Evolutionary conservation across 1,140 invertebrate genomes (phyloP).

Genomic region (Hirudo medicinalis): DNA sequence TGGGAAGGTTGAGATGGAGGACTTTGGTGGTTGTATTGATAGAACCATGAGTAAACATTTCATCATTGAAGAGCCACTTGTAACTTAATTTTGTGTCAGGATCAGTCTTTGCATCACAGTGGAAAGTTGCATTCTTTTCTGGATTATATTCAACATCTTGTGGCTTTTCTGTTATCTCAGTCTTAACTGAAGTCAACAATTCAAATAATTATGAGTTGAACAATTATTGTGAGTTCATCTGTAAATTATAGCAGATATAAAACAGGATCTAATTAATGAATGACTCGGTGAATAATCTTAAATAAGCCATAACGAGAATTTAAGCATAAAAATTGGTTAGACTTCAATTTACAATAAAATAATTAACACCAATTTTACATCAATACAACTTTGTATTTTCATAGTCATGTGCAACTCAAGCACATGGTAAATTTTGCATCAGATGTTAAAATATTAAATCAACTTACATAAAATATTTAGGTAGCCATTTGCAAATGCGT

Average conservation of each 20-base stretch:
- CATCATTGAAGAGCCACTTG: background rate
- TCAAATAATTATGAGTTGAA: conserved; percentile 1
- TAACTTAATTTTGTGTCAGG: background rate
- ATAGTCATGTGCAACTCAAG: too few species aligned
- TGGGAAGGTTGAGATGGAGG: background rate
- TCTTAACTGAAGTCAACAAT: background rate
- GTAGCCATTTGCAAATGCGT: conserved; percentile 93
- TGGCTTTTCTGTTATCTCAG: conserved; percentile 9
- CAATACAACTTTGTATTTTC: too few species aligned
- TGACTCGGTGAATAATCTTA: too few species aligned
- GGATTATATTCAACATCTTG: conserved; percentile 2
- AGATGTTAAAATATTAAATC: background rate
- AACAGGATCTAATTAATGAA: too few species aligned
- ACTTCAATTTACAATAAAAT: too few species aligned
- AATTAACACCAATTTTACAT: too few species aligned
- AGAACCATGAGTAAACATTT: background rate
- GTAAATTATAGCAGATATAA: too few species aligned
- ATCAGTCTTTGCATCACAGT: background rate
- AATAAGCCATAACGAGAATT: too few species aligned
- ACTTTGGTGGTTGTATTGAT: background rate
- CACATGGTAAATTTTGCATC: too few species aligned
- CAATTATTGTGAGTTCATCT: too few species aligned
- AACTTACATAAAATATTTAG: conserved; percentile 75
- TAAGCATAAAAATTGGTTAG: too few species aligned
- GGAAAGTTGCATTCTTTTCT: background rate